Evolutionary conservation across 2,888 invertebrate species (phyloP).

Genomic region (Theretra japonica): DNA sequence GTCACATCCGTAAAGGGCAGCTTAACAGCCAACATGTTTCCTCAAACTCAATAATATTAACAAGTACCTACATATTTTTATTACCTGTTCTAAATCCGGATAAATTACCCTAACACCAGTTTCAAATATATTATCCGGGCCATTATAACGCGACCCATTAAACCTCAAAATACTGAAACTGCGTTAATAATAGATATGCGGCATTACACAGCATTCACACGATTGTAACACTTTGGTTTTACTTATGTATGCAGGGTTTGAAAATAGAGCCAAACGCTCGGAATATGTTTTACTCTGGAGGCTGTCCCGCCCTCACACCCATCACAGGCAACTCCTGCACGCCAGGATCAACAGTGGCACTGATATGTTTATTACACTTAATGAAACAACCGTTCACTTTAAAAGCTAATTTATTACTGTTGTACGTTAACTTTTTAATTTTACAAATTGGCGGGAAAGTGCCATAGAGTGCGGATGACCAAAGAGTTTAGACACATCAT

Average conservation of each 20-base stretch:
- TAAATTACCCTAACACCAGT: not conserved
- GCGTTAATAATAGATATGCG: not conserved
- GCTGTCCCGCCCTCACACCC: no score
- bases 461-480: no score
- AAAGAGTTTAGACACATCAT: no score
- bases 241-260: constrained; percentile 16
- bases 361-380: no score
- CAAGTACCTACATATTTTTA: not conserved
- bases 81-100: not conserved
- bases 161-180: not conserved
- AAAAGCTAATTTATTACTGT: no score
- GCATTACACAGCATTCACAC: constrained; percentile 6
- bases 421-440: no score
- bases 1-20: no score
- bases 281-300: not conserved
- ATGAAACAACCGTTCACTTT: no score
- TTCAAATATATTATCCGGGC: not conserved
- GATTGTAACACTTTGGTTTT: constrained; percentile 12
- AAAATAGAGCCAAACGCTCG: constrained; percentile 1
- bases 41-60: not conserved
- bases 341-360: no score
- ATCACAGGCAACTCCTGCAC: no score
- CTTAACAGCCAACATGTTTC: not conserved
- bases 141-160: not conserved
- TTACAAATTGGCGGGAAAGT: no score